Percentiles rank a stretch among this genome's conserved stretches.
phyloP scores from a whole-genome alignment of 2,113 vertebrate genomes.

The Geococcyx californianus region DNA sequence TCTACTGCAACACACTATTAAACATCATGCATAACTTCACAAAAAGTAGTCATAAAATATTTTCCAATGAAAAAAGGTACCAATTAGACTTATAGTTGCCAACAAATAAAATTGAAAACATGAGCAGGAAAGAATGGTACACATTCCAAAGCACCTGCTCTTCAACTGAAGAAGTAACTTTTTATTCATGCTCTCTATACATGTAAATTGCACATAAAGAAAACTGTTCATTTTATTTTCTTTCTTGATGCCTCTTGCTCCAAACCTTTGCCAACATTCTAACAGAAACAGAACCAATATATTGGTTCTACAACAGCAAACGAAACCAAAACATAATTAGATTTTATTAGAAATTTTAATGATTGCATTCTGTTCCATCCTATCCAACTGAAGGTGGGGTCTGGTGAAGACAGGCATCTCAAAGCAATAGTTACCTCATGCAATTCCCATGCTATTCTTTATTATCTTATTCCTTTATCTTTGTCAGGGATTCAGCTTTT shows the following conservation, averaged over 20 bases:
- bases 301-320: not conserved
- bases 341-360: not conserved
- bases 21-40: slow-evolving; percentile 50
- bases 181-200: not conserved
- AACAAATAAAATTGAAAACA: not conserved
- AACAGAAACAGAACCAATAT: not conserved
- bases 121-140: not conserved
- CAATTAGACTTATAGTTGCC: not conserved
- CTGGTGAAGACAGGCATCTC: slow-evolving; percentile 58
- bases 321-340: not conserved
- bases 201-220: not conserved
- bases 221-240: slow-evolving; percentile 2
- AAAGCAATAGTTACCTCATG: slow-evolving; percentile 48
- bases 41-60: not conserved
- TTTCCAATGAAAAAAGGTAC: not conserved
- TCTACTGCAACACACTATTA: not conserved
- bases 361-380: not conserved
- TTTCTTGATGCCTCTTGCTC: slow-evolving; percentile 48
- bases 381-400: slow-evolving; percentile 31
- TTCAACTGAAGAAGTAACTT: not conserved
- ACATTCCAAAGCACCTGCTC: not conserved
- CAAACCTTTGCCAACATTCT: slow-evolving; percentile 40
- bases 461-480: not conserved
- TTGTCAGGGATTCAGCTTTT: not conserved
- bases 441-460: slow-evolving; percentile 58